A percentile compares a stretch with the other conserved stretches of the same genome.
phyloP scores from a whole-genome alignment of 2,888 invertebrate genomes.

The Hetaerina titia region DNA sequence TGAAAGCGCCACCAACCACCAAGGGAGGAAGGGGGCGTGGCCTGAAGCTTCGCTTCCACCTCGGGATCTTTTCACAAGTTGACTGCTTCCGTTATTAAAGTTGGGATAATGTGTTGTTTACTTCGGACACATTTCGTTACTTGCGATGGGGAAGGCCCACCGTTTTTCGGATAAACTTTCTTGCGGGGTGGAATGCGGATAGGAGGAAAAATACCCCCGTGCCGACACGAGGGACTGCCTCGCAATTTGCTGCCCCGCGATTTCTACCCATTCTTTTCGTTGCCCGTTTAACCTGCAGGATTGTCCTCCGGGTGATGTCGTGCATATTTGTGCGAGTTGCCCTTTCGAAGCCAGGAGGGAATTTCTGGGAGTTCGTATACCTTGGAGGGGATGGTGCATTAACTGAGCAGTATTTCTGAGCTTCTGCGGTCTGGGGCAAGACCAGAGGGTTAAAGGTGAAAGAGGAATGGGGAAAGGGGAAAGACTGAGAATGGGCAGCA shows the following conservation, averaged over 20 bases:
- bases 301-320: background rate
- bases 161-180: conserved; percentile 26
- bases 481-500: background rate
- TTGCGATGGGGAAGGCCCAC: background rate
- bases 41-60: background rate
- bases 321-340: background rate
- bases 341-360: background rate
- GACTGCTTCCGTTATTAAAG: background rate
- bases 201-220: background rate
- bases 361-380: background rate
- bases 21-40: background rate
- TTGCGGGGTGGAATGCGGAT: background rate
- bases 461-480: background rate
- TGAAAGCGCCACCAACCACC: background rate
- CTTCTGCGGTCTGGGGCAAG: background rate
- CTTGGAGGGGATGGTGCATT: background rate
- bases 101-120: conserved; percentile 15
- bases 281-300: background rate
- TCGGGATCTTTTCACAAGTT: background rate
- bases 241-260: background rate
- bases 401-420: background rate
- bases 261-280: background rate
- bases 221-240: background rate
- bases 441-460: background rate
- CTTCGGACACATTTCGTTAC: background rate